Percentiles rank a stretch among this genome's conserved stretches.
phyloP scores from a whole-genome alignment of 2,888 invertebrate genomes.

The Tinea semifulvella region DNA sequence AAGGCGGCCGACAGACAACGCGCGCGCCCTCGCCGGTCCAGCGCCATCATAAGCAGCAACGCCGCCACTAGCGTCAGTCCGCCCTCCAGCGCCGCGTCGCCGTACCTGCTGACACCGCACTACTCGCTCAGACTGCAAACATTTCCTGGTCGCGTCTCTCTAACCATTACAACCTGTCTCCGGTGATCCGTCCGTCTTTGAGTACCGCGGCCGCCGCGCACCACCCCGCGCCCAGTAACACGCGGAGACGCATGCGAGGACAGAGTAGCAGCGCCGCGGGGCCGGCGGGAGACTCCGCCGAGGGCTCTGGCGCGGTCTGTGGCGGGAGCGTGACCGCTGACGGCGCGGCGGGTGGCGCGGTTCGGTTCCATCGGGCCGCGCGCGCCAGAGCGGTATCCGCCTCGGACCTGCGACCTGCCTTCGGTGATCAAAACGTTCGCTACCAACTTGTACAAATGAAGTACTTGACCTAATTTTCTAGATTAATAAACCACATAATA shows the following conservation, averaged over 20 bases:
- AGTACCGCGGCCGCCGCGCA: background rate
- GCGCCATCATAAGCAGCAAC: conserved; percentile 50
- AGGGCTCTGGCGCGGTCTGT: background rate
- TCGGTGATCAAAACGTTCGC: too few relatives aligned
- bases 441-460: too few relatives aligned
- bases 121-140: conserved; percentile 17
- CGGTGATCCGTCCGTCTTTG: background rate
- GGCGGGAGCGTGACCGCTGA: background rate
- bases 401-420: background rate
- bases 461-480: too few relatives aligned
- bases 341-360: background rate
- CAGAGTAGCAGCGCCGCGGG: background rate
- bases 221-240: background rate
- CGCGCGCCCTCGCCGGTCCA: conserved; percentile 49
- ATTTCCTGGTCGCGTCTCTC: too few relatives aligned
- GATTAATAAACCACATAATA: too few relatives aligned
- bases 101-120: conserved; percentile 35
- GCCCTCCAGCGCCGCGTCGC: conserved; percentile 50
- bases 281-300: background rate
- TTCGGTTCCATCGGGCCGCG: background rate
- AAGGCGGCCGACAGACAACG: conserved; percentile 30
- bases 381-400: background rate
- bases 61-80: conserved; percentile 64
- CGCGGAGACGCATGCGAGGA: background rate
- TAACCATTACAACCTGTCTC: too few relatives aligned